Conservation (phyloP, 1,140 invertebrate species). For the Sinonovacula constricta region DNA sequence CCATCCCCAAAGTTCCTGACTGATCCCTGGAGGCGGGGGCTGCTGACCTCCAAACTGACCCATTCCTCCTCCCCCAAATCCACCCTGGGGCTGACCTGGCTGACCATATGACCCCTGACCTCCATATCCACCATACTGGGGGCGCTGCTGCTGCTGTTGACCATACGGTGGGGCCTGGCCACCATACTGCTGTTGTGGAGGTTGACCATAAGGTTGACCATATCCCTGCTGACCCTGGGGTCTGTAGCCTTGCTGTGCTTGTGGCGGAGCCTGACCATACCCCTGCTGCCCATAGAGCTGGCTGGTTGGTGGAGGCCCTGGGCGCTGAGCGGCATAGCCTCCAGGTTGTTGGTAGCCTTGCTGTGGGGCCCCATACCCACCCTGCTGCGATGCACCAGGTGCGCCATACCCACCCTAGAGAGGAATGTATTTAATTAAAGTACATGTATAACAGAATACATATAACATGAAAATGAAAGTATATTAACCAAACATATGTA, state of each 20-base stretch:
- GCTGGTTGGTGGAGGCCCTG: constrained; percentile 28
- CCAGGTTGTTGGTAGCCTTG: constrained; percentile 40
- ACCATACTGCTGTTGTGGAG: constrained; percentile 41
- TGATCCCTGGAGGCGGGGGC: constrained; percentile 31
- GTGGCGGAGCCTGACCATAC: constrained; percentile 37
- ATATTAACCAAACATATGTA: too few relatives aligned
- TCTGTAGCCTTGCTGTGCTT: constrained; percentile 51
- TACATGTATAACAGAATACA: too few relatives aligned
- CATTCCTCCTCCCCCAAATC: constrained; percentile 6
- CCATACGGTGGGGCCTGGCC: constrained; percentile 41
- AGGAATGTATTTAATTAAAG: too few relatives aligned
- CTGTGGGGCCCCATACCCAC: constrained; percentile 44
- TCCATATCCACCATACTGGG: constrained; percentile 21
- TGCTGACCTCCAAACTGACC: constrained; percentile 30
- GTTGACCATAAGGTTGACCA: constrained; percentile 25
- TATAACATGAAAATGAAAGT: too few relatives aligned
- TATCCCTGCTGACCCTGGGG: constrained; percentile 34
- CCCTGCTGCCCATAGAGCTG: constrained; percentile 33
- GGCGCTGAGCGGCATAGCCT: constrained; percentile 32
- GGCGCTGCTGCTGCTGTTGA: constrained; percentile 16
- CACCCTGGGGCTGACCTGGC: constrained; percentile 25
- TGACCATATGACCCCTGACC: constrained; percentile 20
- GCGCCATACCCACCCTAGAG: constrained; percentile 45
- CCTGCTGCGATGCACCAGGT: constrained; percentile 23
- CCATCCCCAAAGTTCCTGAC: constrained; percentile 46